Conservation (phyloP, 2,113 vertebrate species). For the Otolemur garnettii region DNA sequence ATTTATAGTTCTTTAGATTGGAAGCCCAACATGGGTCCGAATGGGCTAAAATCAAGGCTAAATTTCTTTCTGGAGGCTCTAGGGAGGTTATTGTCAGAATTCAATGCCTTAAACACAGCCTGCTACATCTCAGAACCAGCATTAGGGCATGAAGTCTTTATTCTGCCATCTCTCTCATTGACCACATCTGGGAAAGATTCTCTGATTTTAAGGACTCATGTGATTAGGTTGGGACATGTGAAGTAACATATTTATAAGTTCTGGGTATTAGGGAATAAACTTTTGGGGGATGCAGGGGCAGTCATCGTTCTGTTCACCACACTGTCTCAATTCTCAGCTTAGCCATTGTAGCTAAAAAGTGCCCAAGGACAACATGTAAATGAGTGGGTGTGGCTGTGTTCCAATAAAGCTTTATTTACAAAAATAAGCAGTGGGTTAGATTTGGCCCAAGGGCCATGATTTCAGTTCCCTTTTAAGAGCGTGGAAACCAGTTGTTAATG, state of each 20-base stretch:
- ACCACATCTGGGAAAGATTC: neutral
- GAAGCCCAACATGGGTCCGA: neutral
- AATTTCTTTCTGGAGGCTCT: neutral
- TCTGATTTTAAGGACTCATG: neutral
- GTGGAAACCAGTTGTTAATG: neutral
- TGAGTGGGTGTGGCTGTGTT: neutral
- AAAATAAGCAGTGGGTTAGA: neutral
- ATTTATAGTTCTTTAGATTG: neutral
- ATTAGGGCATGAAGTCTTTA: neutral
- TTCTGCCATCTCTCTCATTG: neutral
- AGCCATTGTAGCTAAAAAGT: neutral
- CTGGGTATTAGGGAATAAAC: neutral
- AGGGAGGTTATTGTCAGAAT: neutral
- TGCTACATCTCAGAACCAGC: neutral
- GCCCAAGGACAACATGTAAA: neutral
- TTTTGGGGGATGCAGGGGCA: neutral
- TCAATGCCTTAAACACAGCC: neutral
- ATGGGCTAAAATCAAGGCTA: neutral
- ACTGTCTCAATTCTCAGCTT: neutral
- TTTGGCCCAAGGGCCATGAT: neutral
- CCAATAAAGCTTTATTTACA: constrained; percentile 55
- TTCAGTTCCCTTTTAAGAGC: neutral
- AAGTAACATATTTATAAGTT: neutral
- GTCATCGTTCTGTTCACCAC: neutral
- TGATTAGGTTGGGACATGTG: neutral